Evolutionary conservation across 2,797 vertebrate genomes (phyloP).

Genomic region (Nannoperca obscura): DNA sequence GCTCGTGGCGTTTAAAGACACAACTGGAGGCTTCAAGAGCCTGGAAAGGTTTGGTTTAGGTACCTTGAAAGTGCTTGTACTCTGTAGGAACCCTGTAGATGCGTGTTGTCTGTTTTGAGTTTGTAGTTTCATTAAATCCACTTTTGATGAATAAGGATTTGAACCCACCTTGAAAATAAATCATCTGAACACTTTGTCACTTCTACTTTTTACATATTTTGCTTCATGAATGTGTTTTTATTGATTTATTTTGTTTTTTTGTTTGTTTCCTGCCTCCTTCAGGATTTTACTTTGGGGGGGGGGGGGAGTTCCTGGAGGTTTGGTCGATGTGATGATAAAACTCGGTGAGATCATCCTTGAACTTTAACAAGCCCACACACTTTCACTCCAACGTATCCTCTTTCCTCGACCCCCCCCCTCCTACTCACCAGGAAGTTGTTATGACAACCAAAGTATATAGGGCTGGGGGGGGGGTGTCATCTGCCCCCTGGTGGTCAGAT

Average conservation of each 20-base stretch:
- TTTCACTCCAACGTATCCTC: constrained; percentile 55
- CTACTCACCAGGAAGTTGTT: constrained; percentile 59
- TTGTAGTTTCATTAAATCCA: constrained; percentile 3
- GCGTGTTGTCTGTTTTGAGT: not conserved
- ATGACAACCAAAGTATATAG: constrained; percentile 61
- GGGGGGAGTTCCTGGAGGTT: constrained; percentile 10
- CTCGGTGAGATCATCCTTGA: constrained; percentile 47
- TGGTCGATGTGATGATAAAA: constrained; percentile 44
- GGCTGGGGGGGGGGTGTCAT: not conserved
- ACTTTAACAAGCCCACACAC: constrained; percentile 32
- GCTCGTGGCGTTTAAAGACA: too few relatives aligned
- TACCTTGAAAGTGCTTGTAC: too few relatives aligned
- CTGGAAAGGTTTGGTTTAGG: too few relatives aligned
- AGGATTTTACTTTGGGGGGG: not conserved
- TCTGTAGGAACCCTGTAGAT: not conserved
- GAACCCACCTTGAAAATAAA: not conserved
- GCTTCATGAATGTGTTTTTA: not conserved
- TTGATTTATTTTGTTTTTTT: too few relatives aligned
- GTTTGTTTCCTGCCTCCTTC: not conserved
- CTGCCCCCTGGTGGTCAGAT: constrained; percentile 66
- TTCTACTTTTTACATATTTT: not conserved
- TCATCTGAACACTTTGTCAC: not conserved
- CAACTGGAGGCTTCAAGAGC: too few relatives aligned
- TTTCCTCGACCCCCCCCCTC: constrained; percentile 10
- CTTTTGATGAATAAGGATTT: constrained; percentile 4